Conservation (phyloP, 2,797 vertebrate genomes). For the Fundulus diaphanus region DNA sequence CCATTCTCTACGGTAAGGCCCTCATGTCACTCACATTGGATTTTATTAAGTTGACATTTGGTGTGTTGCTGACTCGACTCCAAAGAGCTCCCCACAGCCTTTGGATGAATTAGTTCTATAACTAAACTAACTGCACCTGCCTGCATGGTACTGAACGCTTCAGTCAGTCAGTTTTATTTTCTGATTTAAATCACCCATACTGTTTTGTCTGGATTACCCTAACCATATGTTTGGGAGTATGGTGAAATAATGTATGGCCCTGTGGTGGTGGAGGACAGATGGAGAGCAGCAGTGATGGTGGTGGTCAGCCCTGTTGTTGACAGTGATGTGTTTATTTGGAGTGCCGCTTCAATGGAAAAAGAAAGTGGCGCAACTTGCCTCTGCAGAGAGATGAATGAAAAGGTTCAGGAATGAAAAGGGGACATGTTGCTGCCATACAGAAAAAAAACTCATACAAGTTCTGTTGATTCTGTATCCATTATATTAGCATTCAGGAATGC, state of each 20-base stretch:
- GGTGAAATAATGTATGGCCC: conserved; percentile 1
- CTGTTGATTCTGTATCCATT: background rate
- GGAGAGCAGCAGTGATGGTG: conserved; percentile 48
- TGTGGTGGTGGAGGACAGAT: conserved; percentile 8
- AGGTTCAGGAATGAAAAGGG: background rate
- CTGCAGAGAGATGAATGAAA: conserved; percentile 10
- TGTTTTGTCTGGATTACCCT: background rate
- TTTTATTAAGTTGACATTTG: conserved; percentile 36
- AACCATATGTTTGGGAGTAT: background rate
- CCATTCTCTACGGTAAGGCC: conserved; percentile 93
- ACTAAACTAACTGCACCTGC: conserved; percentile 9
- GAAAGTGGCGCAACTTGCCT: conserved; percentile 3
- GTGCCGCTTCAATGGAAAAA: conserved; percentile 6
- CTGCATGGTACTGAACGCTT: conserved; percentile 4
- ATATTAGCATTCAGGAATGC: background rate
- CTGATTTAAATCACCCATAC: background rate
- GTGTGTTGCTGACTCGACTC: conserved; percentile 27
- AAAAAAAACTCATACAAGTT: background rate
- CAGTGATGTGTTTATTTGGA: conserved; percentile 29
- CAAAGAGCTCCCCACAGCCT: background rate
- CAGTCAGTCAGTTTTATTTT: background rate
- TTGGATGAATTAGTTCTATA: background rate
- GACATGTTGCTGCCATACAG: background rate
- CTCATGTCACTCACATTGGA: conserved; percentile 2
- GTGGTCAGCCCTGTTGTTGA: conserved; percentile 31